Percentiles rank a stretch among this genome's conserved stretches.
These are phyloP conservation scores for Limnephilus rhombicus DNA, from an alignment of 2,888 invertebrate species.

Conservation along the genomic window DNA sequence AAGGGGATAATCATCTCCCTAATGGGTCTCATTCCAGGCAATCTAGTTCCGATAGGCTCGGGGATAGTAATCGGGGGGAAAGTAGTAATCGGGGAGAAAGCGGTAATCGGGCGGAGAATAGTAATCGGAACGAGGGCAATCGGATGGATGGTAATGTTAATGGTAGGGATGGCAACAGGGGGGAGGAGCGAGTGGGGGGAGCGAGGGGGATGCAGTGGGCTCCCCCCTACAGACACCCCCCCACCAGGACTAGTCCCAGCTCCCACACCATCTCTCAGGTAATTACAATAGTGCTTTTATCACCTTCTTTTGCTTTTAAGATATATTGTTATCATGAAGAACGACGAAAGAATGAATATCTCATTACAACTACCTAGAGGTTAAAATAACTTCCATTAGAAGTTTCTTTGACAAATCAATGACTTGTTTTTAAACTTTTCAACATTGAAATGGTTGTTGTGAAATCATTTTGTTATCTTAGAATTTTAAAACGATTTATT, in stretches of 20 bases:
- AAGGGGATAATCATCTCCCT: slow-evolving; percentile 41
- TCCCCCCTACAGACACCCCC: slow-evolving; percentile 73
- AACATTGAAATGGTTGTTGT: background rate
- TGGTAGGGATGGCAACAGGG: slow-evolving; percentile 39
- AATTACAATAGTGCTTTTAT: slow-evolving; percentile 14
- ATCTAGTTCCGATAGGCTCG: slow-evolving; percentile 61
- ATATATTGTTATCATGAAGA: background rate
- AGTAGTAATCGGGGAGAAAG: slow-evolving; percentile 29
- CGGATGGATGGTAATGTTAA: slow-evolving; percentile 43
- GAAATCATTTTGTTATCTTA: background rate
- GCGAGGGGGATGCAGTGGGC: slow-evolving; percentile 67
- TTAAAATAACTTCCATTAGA: background rate
- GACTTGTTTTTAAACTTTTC: background rate
- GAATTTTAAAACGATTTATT: background rate
- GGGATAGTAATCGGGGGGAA: slow-evolving; percentile 59
- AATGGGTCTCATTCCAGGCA: slow-evolving; percentile 65
- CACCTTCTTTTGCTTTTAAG: background rate
- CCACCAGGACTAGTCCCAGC: slow-evolving; percentile 68
- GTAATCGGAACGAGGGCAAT: slow-evolving; percentile 32
- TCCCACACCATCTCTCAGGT: slow-evolving; percentile 64
- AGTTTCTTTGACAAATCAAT: background rate
- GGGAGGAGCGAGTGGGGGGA: slow-evolving; percentile 50
- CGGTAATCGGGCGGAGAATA: slow-evolving; percentile 49
- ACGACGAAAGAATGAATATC: background rate
- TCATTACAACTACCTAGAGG: background rate